Percentiles rank a stretch among this genome's conserved stretches.
phyloP scores from a whole-genome alignment of 2,113 vertebrate species.

The Rhinopomastus cyanomelas region DNA sequence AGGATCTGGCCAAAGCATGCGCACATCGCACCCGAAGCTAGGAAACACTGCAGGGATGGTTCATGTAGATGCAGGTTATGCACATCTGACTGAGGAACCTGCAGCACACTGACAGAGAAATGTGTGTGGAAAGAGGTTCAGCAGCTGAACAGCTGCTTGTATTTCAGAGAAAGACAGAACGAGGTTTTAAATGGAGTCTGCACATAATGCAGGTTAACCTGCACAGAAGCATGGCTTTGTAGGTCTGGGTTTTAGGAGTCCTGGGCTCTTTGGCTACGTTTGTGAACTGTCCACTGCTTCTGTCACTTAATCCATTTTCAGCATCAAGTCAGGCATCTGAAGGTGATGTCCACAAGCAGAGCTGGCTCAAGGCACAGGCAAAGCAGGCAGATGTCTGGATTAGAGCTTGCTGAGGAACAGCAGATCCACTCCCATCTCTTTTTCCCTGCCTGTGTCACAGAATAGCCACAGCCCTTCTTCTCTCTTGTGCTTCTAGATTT shows the following conservation, averaged over 20 bases:
- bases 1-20: not conserved
- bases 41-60: not conserved
- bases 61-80: not conserved
- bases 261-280: not conserved
- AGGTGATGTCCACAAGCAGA: not conserved
- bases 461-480: too few species aligned
- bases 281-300: not conserved
- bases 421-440: not conserved
- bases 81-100: not conserved
- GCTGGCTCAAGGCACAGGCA: not conserved
- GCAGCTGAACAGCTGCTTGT: not conserved
- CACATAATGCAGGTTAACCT: not conserved
- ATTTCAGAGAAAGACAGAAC: not conserved
- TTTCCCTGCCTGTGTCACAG: not conserved
- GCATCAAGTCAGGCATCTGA: not conserved
- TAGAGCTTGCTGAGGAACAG: not conserved
- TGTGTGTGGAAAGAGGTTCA: not conserved
- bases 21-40: not conserved
- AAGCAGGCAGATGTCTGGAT: not conserved
- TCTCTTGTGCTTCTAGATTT: not conserved
- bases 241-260: not conserved
- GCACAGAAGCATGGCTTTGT: not conserved
- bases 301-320: not conserved
- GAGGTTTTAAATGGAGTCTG: not conserved
- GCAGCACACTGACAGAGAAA: not conserved